Base-by-base conservation (phyloP, 2,113 vertebrate species). In the Coptodon rendalli region DNA sequence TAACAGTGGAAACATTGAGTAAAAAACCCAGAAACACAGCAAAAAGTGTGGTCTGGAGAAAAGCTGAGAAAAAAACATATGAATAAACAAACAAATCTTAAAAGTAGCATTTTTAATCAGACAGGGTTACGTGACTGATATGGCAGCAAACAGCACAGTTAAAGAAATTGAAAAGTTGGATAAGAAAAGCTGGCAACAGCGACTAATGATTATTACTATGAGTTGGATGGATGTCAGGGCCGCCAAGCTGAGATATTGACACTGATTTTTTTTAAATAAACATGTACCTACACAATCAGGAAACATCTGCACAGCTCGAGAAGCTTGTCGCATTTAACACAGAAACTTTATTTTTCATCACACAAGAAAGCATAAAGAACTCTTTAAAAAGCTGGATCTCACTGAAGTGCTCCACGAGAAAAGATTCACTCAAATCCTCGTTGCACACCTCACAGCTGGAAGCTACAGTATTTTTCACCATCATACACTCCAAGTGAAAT, bases 301-400 rank as follows among this genome's bases (percentile, higher is more conserved):
- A 50, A 50, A 78, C 24, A 76, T 48, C 24, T 48, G 24, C 22
- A 76, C 4, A 76, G 24, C 16, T 76, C 2, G 0, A 48, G 24
- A 76, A 50, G n/a, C 1, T 50, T 29, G 40, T 76, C 6, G 0
- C 0, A 0, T 76, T 48, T 45, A 0, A 48, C 24, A 29, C 24
- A 48, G 22, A 76, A 76, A 31, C 6, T 3, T 76, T 50, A 48
- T 8, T 78, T 78, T 31, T 31, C 6, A 8, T 50, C 71, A 12
- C 43, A 8, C 27, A 50, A 78, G 43, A 50, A 50, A 50, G 9
- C 24, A 29, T 19, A 76, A 6, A 50, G 27, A 31, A 31, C 3
- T 50, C 16, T 50, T 78, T 12, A 31, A 78, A 78, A 78, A 31
- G 43, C 45, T n/a, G 43, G 14, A 78, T 48, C 45, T 50, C 45